phyloP scores from a whole-genome alignment of 2,113 vertebrate genomes.

The Formicarius rufipectus region DNA sequence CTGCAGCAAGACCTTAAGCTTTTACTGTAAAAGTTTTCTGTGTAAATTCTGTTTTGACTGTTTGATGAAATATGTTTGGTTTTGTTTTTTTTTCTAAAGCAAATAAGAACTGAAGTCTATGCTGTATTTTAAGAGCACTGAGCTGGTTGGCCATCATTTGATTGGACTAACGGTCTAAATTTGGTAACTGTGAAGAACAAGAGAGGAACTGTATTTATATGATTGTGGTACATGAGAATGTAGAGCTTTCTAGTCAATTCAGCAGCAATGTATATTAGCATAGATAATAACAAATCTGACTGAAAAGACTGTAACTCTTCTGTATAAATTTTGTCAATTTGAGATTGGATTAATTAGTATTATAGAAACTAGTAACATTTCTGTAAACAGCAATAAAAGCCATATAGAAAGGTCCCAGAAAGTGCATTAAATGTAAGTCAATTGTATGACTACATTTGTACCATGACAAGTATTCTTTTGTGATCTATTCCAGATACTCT shows the following conservation, averaged over 20 bases:
- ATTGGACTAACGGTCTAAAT: background rate
- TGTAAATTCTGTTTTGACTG: background rate
- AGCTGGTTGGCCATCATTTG: background rate
- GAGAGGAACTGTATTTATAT: background rate
- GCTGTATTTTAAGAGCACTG: background rate
- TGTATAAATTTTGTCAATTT: background rate
- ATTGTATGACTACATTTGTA: slow-evolving; percentile 50
- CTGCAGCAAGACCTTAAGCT: background rate
- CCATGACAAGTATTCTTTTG: slow-evolving; percentile 1
- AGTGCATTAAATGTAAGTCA: slow-evolving; percentile 30
- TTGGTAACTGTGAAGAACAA: background rate
- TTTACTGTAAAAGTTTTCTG: background rate
- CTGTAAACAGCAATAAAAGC: background rate
- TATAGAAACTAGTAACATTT: background rate
- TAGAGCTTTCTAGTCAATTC: background rate
- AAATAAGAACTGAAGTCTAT: background rate
- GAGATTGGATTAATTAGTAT: background rate
- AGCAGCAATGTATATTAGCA: background rate
- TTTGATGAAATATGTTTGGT: background rate
- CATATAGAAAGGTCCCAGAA: background rate
- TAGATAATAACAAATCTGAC: background rate
- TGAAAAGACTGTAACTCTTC: background rate
- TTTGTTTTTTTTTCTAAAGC: background rate
- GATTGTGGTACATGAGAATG: background rate
- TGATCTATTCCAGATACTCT: slow-evolving; percentile 21